Conservation (phyloP, 1,140 invertebrate species). For the Cydia strobilella region DNA sequence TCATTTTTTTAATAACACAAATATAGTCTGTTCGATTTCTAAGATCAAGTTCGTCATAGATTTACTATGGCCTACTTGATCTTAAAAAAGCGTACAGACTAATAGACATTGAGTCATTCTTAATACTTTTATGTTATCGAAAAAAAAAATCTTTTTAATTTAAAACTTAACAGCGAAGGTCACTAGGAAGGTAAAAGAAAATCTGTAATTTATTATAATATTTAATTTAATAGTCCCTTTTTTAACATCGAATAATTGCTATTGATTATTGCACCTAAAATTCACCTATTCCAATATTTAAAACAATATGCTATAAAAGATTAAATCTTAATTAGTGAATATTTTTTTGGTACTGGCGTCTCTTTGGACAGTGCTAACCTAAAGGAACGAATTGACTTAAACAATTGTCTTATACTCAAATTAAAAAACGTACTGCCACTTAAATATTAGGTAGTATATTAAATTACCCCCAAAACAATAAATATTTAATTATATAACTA, state of each 20-base stretch:
- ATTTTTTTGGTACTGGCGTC: slow-evolving; percentile 71
- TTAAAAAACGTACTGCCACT: slow-evolving; percentile 44
- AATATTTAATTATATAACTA: neutral
- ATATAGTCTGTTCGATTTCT: no score
- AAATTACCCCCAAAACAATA: slow-evolving; percentile 22
- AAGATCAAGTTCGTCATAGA: no score
- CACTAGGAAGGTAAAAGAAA: slow-evolving; percentile 17
- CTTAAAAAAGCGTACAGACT: no score
- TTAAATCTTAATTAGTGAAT: slow-evolving; percentile 49
- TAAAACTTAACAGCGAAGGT: no score
- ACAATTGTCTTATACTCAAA: slow-evolving; percentile 21
- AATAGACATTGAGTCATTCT: no score
- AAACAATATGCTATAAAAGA: neutral
- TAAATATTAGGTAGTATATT: slow-evolving; percentile 26
- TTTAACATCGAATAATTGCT: neutral
- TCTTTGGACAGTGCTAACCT: slow-evolving; percentile 36
- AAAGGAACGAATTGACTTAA: slow-evolving; percentile 11
- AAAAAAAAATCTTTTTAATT: no score
- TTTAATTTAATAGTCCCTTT: slow-evolving; percentile 8
- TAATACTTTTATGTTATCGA: no score
- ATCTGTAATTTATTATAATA: slow-evolving; percentile 10
- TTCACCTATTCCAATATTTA: slow-evolving; percentile 16
- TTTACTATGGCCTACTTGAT: no score
- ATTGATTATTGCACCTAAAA: slow-evolving; percentile 10
- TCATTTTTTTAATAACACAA: no score